Conservation (phyloP, 2,888 invertebrate genomes). For the Drosophila setosimentum region DNA sequence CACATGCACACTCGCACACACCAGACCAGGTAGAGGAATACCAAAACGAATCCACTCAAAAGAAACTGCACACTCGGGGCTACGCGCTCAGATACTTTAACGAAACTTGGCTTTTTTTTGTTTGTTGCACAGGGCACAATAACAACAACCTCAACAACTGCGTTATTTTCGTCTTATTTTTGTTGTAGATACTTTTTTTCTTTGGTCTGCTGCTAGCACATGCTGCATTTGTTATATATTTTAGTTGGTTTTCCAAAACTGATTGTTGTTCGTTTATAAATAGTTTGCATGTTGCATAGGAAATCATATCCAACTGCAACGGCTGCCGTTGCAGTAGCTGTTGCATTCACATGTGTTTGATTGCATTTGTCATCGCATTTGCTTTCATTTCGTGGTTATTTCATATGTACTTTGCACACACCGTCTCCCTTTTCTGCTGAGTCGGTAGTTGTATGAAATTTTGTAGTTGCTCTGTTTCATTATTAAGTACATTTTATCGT, state of each 20-base stretch:
- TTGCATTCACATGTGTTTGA: constrained; percentile 38
- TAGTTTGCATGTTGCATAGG: constrained; percentile 47
- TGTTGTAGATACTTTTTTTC: constrained; percentile 64
- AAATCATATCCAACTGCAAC: constrained; percentile 15
- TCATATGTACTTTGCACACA: constrained; percentile 44
- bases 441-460: constrained; percentile 42
- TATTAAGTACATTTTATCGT: constrained; percentile 43
- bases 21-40: constrained; percentile 63
- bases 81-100: constrained; percentile 70
- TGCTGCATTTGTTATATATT: constrained; percentile 43
- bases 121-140: constrained; percentile 67
- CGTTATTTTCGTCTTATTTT: constrained; percentile 67
- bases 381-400: constrained; percentile 47
- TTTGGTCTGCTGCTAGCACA: constrained; percentile 41
- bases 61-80: constrained; percentile 60
- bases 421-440: constrained; percentile 64
- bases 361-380: constrained; percentile 55
- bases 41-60: constrained; percentile 68
- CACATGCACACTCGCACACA: constrained; percentile 14
- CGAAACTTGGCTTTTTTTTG: constrained; percentile 54
- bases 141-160: constrained; percentile 32
- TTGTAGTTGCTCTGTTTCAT: constrained; percentile 43
- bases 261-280: constrained; percentile 38
- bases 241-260: constrained; percentile 50
- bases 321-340: constrained; percentile 1